Evolutionary conservation across 1,140 invertebrate species (phyloP), one percentile per base, ranked within the genome.

Genomic region (Drosophila neocordata): DNA sequence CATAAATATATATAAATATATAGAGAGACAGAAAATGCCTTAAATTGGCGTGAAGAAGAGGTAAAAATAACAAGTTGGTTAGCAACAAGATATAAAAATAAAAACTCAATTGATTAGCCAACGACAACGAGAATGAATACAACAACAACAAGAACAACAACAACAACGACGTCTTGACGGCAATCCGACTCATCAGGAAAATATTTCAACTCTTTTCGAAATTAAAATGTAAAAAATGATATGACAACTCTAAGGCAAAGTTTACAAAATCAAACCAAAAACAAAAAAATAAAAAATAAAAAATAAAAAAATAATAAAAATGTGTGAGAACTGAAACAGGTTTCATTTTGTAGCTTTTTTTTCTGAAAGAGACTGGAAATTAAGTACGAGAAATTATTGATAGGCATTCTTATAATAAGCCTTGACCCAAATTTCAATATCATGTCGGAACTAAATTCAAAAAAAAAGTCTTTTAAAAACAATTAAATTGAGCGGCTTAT

Each of bases 31-130:
- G 41, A 22, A 62, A 55, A 53, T 57, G 31, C 31, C 34, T 35
- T 8, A 18, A 56, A 56, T 56, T 34, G 53, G 27, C 22, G 24
- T 35, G 27, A 56, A 11, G 22, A 9, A 34, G 27, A 12, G 13
- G 8, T 9, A 56, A 35, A 34, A 56, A 18, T 34, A 56, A 12
- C 27, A 31, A 20, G 34, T 62, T 44, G 63, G 41, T 62, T 76
- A 55, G 37, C 69, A 76, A 68, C 69, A 76, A 60, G 58, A 62
- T 69, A 72, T 67, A 65, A 61, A 52, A 61, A 77, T 58, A 52
- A 65, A 69, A 48, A 18, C 66, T 57, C 68, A 58, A 72, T 72
- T 67, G 64, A 75, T 75, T 74, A 61, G 71, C 61, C 70, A 13
- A 48, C 41, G 41, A 48, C 41, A 48, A 48, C 15, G 6, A 41